A percentile compares a stretch with the other conserved stretches of the same genome.
Conservation (phyloP, 2,888 invertebrate genomes). For the Aricia artaxerxes region DNA sequence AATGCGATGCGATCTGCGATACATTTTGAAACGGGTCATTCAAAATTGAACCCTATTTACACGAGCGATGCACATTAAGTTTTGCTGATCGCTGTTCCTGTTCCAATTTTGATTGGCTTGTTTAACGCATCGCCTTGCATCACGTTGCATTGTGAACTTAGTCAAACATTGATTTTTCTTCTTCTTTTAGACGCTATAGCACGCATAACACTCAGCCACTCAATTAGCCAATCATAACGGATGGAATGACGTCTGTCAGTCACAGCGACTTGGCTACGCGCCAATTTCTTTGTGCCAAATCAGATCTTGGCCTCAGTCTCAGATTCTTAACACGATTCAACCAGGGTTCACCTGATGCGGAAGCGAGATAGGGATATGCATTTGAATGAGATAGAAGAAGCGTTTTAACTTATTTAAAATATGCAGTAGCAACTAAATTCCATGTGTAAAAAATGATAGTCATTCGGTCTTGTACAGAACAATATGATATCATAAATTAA, state of each 20-base stretch:
- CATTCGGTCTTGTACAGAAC: neutral
- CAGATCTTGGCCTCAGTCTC: slow-evolving; percentile 16
- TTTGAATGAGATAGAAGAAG: neutral
- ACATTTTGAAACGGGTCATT: too few relatives aligned
- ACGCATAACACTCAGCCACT: neutral
- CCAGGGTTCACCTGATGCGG: neutral
- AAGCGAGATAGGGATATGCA: neutral
- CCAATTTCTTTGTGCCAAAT: slow-evolving; percentile 24
- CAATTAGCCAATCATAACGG: slow-evolving; percentile 13
- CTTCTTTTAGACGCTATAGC: neutral
- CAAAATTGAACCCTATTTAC: neutral
- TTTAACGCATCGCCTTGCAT: too few relatives aligned
- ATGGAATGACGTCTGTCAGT: slow-evolving; percentile 1
- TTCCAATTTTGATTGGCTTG: too few relatives aligned
- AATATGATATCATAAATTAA: neutral
- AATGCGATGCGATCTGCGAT: too few relatives aligned
- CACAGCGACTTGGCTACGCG: neutral
- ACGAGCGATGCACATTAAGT: too few relatives aligned
- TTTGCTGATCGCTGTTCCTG: too few relatives aligned
- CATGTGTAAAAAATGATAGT: neutral
- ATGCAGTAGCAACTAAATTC: neutral
- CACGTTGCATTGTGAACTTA: neutral
- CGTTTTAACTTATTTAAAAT: neutral
- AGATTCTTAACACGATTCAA: slow-evolving; percentile 14
- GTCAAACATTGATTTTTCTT: neutral